phyloP scores from a whole-genome alignment of 2,113 vertebrate species.

The Glaucidium brasilianum region DNA sequence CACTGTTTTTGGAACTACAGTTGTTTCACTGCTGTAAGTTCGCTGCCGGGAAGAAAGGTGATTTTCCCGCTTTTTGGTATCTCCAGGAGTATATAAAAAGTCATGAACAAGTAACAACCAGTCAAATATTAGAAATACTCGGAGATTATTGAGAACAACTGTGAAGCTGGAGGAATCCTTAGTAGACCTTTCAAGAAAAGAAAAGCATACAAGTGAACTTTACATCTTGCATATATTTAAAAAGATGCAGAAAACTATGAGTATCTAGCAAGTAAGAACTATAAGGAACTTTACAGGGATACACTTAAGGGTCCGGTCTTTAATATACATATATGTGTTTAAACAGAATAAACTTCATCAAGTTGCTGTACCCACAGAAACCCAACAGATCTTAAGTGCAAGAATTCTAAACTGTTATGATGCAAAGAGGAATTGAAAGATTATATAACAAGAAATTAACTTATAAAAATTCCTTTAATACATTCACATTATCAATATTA shows the following conservation, averaged over 20 bases:
- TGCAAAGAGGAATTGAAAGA: background rate
- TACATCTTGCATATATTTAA: background rate
- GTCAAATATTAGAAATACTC: conserved; percentile 96
- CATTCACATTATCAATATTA: background rate
- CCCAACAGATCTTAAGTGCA: background rate
- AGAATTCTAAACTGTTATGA: background rate
- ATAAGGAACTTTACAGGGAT: background rate
- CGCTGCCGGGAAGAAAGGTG: conserved; percentile 36
- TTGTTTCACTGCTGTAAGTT: conserved; percentile 61
- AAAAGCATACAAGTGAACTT: background rate
- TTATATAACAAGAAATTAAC: background rate
- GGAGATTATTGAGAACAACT: conserved; percentile 92
- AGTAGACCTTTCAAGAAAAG: conserved; percentile 79
- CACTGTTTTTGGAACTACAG: conserved; percentile 87
- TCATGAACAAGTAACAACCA: conserved; percentile 90
- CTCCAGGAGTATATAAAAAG: conserved; percentile 83
- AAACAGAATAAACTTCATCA: background rate
- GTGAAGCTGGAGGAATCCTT: conserved; percentile 94
- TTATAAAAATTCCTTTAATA: background rate
- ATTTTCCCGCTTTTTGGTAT: conserved; percentile 63
- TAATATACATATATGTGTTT: background rate
- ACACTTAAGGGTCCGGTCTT: background rate
- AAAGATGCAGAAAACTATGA: background rate
- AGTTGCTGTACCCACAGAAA: background rate
- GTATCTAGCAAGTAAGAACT: background rate